Base-by-base conservation (phyloP, 2,113 vertebrate genomes). In the Albula goreensis region DNA sequence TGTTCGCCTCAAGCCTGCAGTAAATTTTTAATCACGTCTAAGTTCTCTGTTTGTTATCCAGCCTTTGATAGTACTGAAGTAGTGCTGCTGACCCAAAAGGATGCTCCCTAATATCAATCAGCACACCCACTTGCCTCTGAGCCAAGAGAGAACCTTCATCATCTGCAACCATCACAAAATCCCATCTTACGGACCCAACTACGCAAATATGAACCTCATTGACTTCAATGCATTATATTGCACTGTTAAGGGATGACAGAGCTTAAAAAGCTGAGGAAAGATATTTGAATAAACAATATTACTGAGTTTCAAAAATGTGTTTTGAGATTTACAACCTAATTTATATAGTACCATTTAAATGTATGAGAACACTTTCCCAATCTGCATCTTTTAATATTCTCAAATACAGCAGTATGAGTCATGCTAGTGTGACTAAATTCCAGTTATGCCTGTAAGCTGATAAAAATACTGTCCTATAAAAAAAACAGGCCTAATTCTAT, bases 11-110 rank as follows among this genome's bases (percentile, higher is more conserved):
- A 9, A 81, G 56, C 78, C 85, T 50, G 0, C 12, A 56, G 5
- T 81, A 66, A 63, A 85, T 81, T 11, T 66, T 81, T 85, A 51
- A 81, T 85, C 49, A 50, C 31, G 41, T 85, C 56, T 81, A 66
- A 85, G 51, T 41, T 10, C 83, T 63, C 11, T 4, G 77, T 17
- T 85, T 77, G 83, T 57, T 85, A 50, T 82, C 52, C 12, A 22
- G 2, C 1, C 51, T 63, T 83, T 19, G 17, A 83, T 50, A 6
- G 70, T 50, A 66, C n/a, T 70, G 15, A 17, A 60, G 31, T 31
- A 49, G 60, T 10, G 41, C 60, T 48, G 41, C 31, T 63, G 31
- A 83, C 57, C 41, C 15, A 17, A 60, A 80, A 41, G 52, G 77
- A 80, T 13, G 50, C 9, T 41, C 15, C 4, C 9, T 57, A 66